These are phyloP conservation scores for Cylindroiulus punctatus DNA, from an alignment of 2,888 invertebrate genomes.

Conservation along the genomic window DNA sequence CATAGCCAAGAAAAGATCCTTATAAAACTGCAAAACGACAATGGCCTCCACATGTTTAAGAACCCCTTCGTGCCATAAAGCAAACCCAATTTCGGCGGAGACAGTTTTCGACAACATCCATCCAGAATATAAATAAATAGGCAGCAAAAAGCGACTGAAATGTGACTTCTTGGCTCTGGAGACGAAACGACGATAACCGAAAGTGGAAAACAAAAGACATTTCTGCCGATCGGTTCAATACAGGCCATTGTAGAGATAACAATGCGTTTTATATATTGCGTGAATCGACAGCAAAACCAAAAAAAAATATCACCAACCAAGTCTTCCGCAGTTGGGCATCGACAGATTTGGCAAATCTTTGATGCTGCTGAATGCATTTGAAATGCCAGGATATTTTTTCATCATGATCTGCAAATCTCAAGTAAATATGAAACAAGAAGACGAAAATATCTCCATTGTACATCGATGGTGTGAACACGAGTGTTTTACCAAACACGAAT, in stretches of 20 bases:
- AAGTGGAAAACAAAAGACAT: not conserved
- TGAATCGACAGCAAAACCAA: not conserved
- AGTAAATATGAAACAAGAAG: no score
- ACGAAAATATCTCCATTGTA: no score
- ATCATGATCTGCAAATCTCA: no score
- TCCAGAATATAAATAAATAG: slow-evolving; percentile 1
- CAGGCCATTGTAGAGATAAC: not conserved
- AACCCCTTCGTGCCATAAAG: not conserved
- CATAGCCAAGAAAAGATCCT: not conserved
- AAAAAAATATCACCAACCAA: not conserved
- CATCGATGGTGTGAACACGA: no score
- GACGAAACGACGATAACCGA: not conserved
- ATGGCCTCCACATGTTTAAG: not conserved
- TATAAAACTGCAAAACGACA: not conserved
- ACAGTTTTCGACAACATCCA: not conserved
- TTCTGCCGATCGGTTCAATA: not conserved
- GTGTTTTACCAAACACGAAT: no score
- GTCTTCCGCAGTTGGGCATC: not conserved
- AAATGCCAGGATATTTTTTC: no score
- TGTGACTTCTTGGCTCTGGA: slow-evolving; percentile 1
- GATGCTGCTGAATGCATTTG: not conserved
- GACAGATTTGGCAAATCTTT: not conserved
- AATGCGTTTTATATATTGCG: not conserved
- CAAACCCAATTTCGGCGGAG: not conserved
- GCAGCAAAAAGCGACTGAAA: not conserved